A percentile compares a stretch with the other conserved stretches of the same genome.
phyloP scores from a whole-genome alignment of 2,113 vertebrate species.

The Psephotus haematonotus region DNA sequence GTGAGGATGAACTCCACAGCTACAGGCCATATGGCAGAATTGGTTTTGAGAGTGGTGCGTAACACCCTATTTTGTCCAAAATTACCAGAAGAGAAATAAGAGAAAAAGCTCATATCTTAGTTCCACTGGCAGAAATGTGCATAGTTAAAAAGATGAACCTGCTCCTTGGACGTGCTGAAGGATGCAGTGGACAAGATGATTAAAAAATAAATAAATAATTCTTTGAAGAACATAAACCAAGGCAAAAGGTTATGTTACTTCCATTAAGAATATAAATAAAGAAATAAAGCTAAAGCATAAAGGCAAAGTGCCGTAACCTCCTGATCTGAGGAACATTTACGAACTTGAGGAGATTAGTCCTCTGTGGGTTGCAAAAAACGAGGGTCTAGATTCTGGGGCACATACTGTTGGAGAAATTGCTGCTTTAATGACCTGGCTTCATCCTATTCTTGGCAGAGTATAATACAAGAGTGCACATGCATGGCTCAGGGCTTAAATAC shows the following conservation, averaged over 20 bases:
- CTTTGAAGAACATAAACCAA: not conserved
- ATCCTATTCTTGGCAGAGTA: not conserved
- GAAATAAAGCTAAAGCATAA: not conserved
- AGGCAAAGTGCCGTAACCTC: not conserved
- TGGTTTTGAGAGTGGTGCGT: not conserved
- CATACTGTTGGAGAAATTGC: not conserved
- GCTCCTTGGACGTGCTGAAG: not conserved
- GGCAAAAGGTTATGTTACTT: not conserved
- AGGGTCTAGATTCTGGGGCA: not conserved
- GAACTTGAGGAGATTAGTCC: not conserved
- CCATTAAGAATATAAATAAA: not conserved
- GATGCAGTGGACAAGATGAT: not conserved
- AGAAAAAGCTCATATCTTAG: not conserved
- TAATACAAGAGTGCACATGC: not conserved
- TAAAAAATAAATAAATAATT: not conserved
- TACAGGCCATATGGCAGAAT: not conserved
- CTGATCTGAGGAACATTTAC: not conserved
- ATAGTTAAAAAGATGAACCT: not conserved
- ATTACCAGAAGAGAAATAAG: not conserved
- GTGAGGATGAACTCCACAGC: not conserved
- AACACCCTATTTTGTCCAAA: not conserved
- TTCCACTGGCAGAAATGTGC: not conserved
- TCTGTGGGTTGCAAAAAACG: not conserved
- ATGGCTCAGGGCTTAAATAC: not conserved
- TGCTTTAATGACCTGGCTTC: not conserved